These are phyloP conservation scores for Pangasius macronema DNA, from an alignment of 2,797 vertebrate genomes.

Conservation along the genomic window DNA sequence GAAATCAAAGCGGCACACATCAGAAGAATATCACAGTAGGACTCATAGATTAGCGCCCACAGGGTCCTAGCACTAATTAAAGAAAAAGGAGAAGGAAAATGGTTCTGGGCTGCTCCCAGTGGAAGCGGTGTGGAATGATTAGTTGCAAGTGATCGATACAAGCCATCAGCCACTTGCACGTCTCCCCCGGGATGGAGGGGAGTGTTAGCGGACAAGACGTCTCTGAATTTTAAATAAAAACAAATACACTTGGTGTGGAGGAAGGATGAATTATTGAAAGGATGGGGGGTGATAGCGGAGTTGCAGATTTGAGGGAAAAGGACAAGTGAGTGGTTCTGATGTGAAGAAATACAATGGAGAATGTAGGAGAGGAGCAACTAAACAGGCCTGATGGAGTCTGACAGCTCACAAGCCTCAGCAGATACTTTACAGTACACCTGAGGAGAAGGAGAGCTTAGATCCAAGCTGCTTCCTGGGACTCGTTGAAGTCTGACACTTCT, in stretches of 20 bases:
- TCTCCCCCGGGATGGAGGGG: constrained; percentile 44
- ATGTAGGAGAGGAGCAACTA: constrained; percentile 36
- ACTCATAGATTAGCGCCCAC: constrained; percentile 75
- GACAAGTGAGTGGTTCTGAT: constrained; percentile 37
- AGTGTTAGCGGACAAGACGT: constrained; percentile 41
- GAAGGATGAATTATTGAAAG: constrained; percentile 56
- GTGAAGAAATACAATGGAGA: constrained; percentile 19
- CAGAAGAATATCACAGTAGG: constrained; percentile 77
- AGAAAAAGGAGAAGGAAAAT: constrained; percentile 69
- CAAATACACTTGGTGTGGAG: constrained; percentile 53
- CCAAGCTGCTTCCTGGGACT: constrained; percentile 39
- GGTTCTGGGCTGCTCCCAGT: constrained; percentile 65
- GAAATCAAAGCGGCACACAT: constrained; percentile 79
- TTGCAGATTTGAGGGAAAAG: background rate
- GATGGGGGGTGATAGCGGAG: background rate
- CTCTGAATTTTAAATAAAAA: constrained; percentile 66
- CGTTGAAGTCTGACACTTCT: constrained; percentile 6
- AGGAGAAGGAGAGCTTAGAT: constrained; percentile 32
- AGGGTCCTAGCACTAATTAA: constrained; percentile 75
- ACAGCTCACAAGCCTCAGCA: constrained; percentile 36
- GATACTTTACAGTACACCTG: constrained; percentile 12
- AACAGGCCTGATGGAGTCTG: constrained; percentile 40
- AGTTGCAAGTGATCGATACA: constrained; percentile 76
- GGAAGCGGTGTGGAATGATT: constrained; percentile 69
- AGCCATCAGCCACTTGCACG: constrained; percentile 60